These are phyloP conservation scores for Watsonalla cultraria DNA, from an alignment of 2,888 invertebrate genomes.

Conservation along the genomic window DNA sequence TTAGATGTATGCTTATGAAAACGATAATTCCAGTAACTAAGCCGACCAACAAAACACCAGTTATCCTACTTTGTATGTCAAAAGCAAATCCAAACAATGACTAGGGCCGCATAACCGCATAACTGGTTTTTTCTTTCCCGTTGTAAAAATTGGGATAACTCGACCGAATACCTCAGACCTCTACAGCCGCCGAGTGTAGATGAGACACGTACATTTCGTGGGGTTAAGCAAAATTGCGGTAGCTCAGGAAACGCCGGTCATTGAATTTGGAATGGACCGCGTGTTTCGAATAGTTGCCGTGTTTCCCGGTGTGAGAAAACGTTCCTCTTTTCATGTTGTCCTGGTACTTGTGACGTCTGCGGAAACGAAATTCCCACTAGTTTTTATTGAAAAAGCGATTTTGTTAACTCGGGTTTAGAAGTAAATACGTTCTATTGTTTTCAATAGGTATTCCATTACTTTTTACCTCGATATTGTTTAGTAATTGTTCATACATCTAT, in stretches of 20 bases:
- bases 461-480: neutral
- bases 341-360: slow-evolving; percentile 29
- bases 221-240: slow-evolving; percentile 4
- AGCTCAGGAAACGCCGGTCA: slow-evolving; percentile 21
- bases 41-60: no score
- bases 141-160: slow-evolving; percentile 25
- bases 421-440: neutral
- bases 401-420: slow-evolving; percentile 2
- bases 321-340: slow-evolving; percentile 36
- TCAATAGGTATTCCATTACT: slow-evolving; percentile 1
- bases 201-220: neutral
- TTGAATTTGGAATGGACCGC: slow-evolving; percentile 29
- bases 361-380: slow-evolving; percentile 22
- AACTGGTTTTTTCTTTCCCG: slow-evolving; percentile 26
- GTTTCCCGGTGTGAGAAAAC: slow-evolving; percentile 40
- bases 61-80: no score
- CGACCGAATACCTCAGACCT: slow-evolving; percentile 11
- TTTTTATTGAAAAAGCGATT: slow-evolving; percentile 7
- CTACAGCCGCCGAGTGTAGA: neutral
- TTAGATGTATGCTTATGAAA: no score
- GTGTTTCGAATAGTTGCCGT: slow-evolving; percentile 34
- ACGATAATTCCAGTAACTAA: no score
- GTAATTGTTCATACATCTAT: no score
- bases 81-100: slow-evolving; percentile 17
- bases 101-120: slow-evolving; percentile 27